phyloP scores from a whole-genome alignment of 2,888 invertebrate species.

The Cephalotes varians region DNA sequence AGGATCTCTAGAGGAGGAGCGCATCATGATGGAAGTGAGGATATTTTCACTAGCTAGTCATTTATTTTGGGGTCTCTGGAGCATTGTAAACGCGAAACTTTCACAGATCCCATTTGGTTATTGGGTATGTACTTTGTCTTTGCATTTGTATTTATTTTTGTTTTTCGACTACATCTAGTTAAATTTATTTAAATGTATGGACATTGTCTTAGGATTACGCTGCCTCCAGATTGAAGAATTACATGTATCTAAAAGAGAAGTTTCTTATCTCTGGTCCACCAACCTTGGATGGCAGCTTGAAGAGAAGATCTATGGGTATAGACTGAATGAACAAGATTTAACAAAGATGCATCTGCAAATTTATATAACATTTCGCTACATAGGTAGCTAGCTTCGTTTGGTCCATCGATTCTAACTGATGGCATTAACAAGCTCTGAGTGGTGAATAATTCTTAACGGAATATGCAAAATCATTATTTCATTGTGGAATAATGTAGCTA shows the following conservation, averaged over 20 bases:
- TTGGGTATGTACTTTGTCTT: constrained; percentile 90
- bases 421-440: background rate
- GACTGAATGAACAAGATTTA: constrained; percentile 60
- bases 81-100: constrained; percentile 94
- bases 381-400: constrained; percentile 35
- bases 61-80: constrained; percentile 98
- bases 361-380: constrained; percentile 34
- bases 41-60: constrained; percentile 95
- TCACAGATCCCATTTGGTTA: constrained; percentile 98
- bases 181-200: background rate
- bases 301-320: constrained; percentile 74
- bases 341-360: constrained; percentile 17
- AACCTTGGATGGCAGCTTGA: constrained; percentile 72
- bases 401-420: constrained; percentile 30
- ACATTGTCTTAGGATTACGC: constrained; percentile 89
- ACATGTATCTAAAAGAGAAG: constrained; percentile 88
- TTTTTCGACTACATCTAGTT: background rate
- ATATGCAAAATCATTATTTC: background rate
- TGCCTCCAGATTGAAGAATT: constrained; percentile 88
- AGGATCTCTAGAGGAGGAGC: constrained; percentile 87
- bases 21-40: constrained; percentile 91
- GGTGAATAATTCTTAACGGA: background rate
- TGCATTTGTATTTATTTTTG: background rate
- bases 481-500: constrained; percentile 5
- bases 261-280: constrained; percentile 75